A percentile compares a stretch with the other conserved stretches of the same genome.
Conservation (phyloP, 2,888 invertebrate species). For the Epinotia bilunana region DNA sequence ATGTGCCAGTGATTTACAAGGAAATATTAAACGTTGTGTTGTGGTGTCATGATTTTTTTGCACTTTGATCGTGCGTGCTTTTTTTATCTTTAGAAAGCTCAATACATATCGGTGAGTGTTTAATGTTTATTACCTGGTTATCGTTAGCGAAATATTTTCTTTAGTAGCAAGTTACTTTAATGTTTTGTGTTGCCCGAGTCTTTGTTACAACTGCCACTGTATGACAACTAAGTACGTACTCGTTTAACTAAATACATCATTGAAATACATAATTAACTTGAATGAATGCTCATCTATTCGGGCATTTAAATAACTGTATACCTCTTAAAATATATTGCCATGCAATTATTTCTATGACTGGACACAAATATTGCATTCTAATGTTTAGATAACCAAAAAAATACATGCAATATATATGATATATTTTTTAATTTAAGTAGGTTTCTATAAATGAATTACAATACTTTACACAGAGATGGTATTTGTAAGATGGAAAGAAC, state of each 20-base stretch:
- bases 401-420: conserved; percentile 6
- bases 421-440: not conserved
- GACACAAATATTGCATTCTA: not conserved
- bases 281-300: conserved; percentile 30
- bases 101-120: conserved; percentile 44
- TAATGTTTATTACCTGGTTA: conserved; percentile 11
- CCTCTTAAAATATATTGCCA: conserved; percentile 11
- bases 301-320: conserved; percentile 15
- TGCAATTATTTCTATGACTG: not conserved
- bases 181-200: conserved; percentile 11
- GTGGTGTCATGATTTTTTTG: conserved; percentile 41
- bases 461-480: not conserved
- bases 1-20: conserved; percentile 38
- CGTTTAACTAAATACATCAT: conserved; percentile 21
- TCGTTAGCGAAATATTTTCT: not conserved
- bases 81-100: conserved; percentile 39
- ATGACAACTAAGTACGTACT: conserved; percentile 13
- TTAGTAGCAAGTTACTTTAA: conserved; percentile 1
- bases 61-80: conserved; percentile 42
- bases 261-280: conserved; percentile 30
- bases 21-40: conserved; percentile 33
- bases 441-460: not conserved
- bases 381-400: conserved; percentile 22
- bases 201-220: conserved; percentile 3
- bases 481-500: not conserved